Evolutionary conservation across 2,888 invertebrate genomes (phyloP).

Genomic region (Glyphotaelius pellucidus): DNA sequence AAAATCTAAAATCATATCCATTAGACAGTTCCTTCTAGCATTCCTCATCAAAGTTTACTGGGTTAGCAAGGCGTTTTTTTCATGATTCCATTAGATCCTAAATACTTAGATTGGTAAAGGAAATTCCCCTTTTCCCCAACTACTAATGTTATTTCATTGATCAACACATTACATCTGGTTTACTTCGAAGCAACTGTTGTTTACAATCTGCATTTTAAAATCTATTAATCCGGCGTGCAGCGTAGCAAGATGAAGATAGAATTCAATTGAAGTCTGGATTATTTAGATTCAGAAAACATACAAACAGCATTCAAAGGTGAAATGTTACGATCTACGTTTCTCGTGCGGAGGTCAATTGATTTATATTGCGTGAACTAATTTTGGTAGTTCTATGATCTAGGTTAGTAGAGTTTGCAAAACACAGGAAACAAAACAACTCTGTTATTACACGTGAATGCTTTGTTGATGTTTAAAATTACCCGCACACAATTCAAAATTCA

Average conservation of each 20-base stretch:
- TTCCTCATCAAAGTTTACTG: neutral
- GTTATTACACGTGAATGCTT: neutral
- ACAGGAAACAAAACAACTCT: neutral
- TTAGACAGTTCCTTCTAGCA: too few relatives aligned
- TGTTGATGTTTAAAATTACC: too few relatives aligned
- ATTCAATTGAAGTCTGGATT: conserved; percentile 16
- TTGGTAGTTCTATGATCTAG: neutral
- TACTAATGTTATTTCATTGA: neutral
- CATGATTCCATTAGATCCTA: neutral
- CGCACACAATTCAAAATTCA: too few relatives aligned
- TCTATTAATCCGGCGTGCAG: neutral
- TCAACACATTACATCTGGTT: conserved; percentile 22
- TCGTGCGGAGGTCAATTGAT: neutral
- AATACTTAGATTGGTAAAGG: neutral
- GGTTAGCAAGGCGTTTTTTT: neutral
- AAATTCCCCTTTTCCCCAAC: neutral
- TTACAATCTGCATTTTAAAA: neutral
- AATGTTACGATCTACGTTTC: neutral
- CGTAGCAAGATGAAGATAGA: neutral
- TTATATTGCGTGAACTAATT: neutral
- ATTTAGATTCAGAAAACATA: neutral
- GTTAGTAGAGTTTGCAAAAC: neutral
- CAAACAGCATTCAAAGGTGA: neutral
- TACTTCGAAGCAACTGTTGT: neutral
- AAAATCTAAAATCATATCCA: too few relatives aligned